These are phyloP conservation scores for Lineus longissimus DNA, from an alignment of 1,140 invertebrate species.

Conservation along the genomic window DNA sequence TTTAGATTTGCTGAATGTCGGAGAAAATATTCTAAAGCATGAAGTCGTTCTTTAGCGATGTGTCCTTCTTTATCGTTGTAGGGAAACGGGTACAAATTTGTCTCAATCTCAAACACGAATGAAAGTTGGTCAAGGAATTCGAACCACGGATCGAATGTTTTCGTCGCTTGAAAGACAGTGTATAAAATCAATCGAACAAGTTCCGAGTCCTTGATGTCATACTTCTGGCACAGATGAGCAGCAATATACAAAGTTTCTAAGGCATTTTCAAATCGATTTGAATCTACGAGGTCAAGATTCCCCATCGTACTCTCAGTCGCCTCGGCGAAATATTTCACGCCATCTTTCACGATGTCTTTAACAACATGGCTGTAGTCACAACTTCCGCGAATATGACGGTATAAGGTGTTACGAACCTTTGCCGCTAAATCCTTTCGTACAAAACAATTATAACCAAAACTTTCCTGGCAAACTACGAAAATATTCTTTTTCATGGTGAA, in stretches of 20 bases:
- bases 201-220: background rate
- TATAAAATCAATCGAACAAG: background rate
- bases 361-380: constrained; percentile 2
- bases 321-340: background rate
- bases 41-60: background rate
- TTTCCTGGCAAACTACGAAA: background rate
- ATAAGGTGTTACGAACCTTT: background rate
- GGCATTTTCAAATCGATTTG: too few relatives aligned
- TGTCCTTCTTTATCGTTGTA: background rate
- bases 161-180: background rate
- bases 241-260: background rate
- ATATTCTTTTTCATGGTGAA: background rate
- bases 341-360: background rate
- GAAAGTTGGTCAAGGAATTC: constrained; percentile 3
- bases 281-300: background rate
- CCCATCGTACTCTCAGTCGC: background rate
- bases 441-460: background rate
- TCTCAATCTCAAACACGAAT: constrained; percentile 5
- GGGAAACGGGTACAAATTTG: background rate
- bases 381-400: background rate
- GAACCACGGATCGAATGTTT: constrained; percentile 1
- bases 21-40: constrained; percentile 4
- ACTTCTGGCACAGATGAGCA: background rate
- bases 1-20: background rate
- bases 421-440: background rate